Conservation (phyloP, 2,797 vertebrate genomes). For the Kryptopterus vitreolus region DNA sequence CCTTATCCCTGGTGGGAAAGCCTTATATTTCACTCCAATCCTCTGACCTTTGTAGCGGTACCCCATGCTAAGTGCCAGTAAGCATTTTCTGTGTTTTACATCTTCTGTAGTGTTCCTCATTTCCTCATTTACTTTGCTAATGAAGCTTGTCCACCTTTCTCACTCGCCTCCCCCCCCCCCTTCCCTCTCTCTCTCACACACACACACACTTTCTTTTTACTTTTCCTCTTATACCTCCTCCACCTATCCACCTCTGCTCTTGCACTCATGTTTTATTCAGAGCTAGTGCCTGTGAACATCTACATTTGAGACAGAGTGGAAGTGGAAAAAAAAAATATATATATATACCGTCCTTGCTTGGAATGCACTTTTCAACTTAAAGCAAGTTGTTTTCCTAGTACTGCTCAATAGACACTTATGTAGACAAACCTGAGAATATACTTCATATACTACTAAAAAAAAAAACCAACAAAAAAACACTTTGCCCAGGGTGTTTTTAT, state of each 20-base stretch:
- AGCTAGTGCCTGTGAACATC: constrained; percentile 28
- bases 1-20: neutral
- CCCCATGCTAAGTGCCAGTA: neutral
- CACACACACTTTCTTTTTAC: neutral
- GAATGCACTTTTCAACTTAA: constrained; percentile 11
- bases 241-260: constrained; percentile 21
- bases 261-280: constrained; percentile 51
- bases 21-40: neutral
- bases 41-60: too few species aligned
- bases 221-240: constrained; percentile 14
- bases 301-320: constrained; percentile 36
- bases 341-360: neutral
- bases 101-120: neutral
- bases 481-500: too few species aligned
- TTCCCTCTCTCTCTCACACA: neutral
- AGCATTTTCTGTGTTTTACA: neutral
- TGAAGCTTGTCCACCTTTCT: neutral
- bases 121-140: neutral
- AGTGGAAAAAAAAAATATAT: constrained; percentile 5
- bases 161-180: too few species aligned
- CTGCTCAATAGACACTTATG: neutral
- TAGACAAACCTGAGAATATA: neutral
- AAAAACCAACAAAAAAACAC: too few species aligned
- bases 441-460: neutral
- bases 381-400: neutral